Percentiles rank a stretch among this genome's conserved stretches.
These are phyloP conservation scores for Heteromyza rotundicornis DNA, from an alignment of 2,888 invertebrate genomes.

Conservation along the genomic window DNA sequence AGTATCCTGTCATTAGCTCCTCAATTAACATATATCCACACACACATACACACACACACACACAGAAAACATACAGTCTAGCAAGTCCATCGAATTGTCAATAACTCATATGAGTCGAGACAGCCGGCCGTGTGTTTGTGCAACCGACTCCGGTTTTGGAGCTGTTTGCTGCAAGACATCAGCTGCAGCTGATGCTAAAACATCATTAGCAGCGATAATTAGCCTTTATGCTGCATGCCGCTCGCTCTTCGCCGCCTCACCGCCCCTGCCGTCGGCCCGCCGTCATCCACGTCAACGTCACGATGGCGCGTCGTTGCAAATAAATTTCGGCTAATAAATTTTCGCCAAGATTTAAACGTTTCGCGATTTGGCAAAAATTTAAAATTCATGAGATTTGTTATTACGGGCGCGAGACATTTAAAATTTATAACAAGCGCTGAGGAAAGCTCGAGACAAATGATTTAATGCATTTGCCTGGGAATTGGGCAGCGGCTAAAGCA, in stretches of 20 bases:
- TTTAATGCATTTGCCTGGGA: conserved; percentile 4
- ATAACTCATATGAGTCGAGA: conserved; percentile 49
- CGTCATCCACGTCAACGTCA: too few relatives aligned
- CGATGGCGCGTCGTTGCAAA: conserved; percentile 13
- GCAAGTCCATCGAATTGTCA: conserved; percentile 49
- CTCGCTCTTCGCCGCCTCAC: neutral
- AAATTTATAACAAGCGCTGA: conserved; percentile 14
- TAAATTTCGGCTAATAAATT: conserved; percentile 50
- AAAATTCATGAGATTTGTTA: conserved; percentile 52
- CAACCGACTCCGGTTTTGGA: conserved; percentile 2
- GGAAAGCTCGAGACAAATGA: conserved; percentile 15
- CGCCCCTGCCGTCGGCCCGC: neutral
- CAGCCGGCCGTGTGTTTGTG: conserved; percentile 18
- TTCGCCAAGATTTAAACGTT: conserved; percentile 48
- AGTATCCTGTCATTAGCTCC: conserved; percentile 55
- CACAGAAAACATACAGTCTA: conserved; percentile 7
- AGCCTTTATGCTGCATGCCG: conserved; percentile 40
- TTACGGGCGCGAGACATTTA: conserved; percentile 18
- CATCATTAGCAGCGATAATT: conserved; percentile 56
- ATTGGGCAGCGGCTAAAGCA: too few relatives aligned
- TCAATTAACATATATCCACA: conserved; percentile 49
- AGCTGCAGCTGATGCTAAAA: conserved; percentile 33
- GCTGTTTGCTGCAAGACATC: conserved; percentile 17
- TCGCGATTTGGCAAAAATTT: conserved; percentile 44
- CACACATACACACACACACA: conserved; percentile 14